Conservation (phyloP, 2,113 vertebrate genomes). For the Phaetusa simplex region DNA sequence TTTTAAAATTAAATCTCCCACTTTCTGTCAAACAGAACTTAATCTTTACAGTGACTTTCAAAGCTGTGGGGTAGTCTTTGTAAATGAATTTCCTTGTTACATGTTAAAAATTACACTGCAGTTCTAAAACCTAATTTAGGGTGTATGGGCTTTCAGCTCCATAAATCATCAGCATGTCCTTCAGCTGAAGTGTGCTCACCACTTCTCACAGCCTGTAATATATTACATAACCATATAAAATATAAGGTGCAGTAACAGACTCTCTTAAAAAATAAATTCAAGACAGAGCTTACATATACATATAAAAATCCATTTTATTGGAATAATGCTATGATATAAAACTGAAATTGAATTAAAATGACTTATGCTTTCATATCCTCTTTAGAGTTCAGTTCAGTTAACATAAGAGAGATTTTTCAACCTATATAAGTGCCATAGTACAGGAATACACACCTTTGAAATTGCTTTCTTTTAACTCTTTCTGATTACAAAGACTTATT, state of each 20-base stretch:
- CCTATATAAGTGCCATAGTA: background rate
- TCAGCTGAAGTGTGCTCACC: conserved; percentile 9
- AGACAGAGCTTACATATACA: background rate
- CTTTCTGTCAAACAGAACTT: conserved; percentile 29
- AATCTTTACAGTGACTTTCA: conserved; percentile 50
- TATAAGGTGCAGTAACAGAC: background rate
- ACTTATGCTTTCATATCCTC: background rate
- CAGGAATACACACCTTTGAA: background rate
- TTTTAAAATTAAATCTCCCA: conserved; percentile 8
- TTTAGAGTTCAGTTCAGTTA: background rate
- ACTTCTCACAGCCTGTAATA: background rate
- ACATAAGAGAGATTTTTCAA: background rate
- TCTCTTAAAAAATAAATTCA: conserved; percentile 28
- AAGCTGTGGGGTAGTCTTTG: conserved; percentile 27
- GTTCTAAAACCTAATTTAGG: conserved; percentile 57
- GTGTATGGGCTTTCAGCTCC: conserved; percentile 1
- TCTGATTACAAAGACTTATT: background rate
- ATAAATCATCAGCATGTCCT: conserved; percentile 56
- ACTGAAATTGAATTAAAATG: conserved; percentile 14
- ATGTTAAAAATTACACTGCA: conserved; percentile 56
- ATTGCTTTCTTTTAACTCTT: background rate
- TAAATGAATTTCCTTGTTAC: conserved; percentile 64
- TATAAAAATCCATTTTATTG: background rate
- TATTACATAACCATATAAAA: conserved; percentile 35
- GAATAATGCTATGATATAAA: background rate